Evolutionary conservation across 30 jellyfish, hydroid and myxozoan genomes (phyloP).

Genomic region (Turritopsis dohrnii): DNA sequence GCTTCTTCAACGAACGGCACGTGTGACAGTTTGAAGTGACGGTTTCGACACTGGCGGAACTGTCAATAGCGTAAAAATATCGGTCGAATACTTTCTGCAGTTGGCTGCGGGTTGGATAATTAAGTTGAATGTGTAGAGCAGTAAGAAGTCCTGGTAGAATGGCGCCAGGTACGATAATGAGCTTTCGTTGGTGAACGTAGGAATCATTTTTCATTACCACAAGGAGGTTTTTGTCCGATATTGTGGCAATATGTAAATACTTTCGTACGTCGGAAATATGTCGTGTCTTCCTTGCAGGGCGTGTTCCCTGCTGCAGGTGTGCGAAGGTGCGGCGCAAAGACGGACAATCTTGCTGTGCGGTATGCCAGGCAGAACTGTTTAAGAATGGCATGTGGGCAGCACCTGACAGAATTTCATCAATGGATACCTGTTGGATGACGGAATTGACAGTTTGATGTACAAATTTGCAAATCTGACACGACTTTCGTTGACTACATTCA

Average conservation of each 20-base stretch:
- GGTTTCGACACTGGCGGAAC: background rate
- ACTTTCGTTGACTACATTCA: background rate
- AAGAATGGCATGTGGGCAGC: background rate
- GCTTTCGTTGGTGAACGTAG: too few species aligned
- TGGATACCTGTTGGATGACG: background rate
- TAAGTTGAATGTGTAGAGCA: constrained; percentile 2
- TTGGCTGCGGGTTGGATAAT: background rate
- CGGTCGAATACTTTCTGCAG: constrained; percentile 2
- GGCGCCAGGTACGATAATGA: too few species aligned
- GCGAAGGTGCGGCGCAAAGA: constrained; percentile 1
- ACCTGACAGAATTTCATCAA: background rate
- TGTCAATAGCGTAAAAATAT: background rate
- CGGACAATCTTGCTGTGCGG: constrained; percentile 7
- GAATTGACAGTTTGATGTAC: background rate
- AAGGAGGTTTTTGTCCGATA: too few species aligned
- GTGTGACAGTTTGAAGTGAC: background rate
- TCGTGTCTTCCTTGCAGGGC: constrained; percentile 9
- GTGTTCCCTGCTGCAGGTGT: background rate
- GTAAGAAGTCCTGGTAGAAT: background rate
- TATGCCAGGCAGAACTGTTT: background rate
- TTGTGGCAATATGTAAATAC: too few species aligned
- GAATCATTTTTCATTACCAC: too few species aligned
- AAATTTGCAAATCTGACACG: constrained; percentile 3
- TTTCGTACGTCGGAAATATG: too few species aligned
- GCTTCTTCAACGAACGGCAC: background rate